Evolutionary conservation across 2,888 invertebrate genomes (phyloP), one percentile per base, ranked within the genome.

Genomic region (Ditylenchus weischeri): DNA sequence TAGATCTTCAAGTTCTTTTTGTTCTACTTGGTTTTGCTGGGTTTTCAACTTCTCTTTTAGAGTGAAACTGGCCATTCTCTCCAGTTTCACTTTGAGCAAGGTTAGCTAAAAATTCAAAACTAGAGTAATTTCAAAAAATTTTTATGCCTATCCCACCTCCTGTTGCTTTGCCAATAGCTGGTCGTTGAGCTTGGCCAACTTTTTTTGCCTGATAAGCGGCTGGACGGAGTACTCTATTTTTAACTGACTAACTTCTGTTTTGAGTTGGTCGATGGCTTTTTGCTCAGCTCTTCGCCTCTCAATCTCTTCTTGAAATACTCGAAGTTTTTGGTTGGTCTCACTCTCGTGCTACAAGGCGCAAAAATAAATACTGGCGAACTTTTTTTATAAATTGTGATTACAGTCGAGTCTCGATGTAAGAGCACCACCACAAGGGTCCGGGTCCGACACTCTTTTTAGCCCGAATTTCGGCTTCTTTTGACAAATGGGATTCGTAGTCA

Each of bases 281-380:
- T 18, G 29, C 10, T 60, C 61, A 4, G 13, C 36, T 18, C 19
- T 43, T 19, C 23, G 61, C 38, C 19, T 13, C 4, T 21, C 23
- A 38, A 36, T 60, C n/a, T 13, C 38, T 1, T 60, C 61, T 36
- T 19, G 23, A 38, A 60, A 60, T 36, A 6, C 36, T 18, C 6
- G 13, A 18, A 60, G 2, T 36, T 60, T 60, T 36, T 36, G 36
- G 36, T 29, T 19, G 36, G 19, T 60, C 19, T 60, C 61, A 19
- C 38, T 21, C n/a, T 35, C 54, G 51, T 68, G 67, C 66, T 66
- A 38, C 35, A 35, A 66, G 65, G 38, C 47, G 66, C n/a, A 48
- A 29, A 29, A 29, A 29, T 29, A 29, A 49, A 49, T 35, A 66
- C 65, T 54, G 66, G 47, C 29, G 38, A 66, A 66, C 43, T 49